These are phyloP conservation scores for Thereva unica DNA, from an alignment of 2,888 invertebrate genomes.

Conservation along the genomic window DNA sequence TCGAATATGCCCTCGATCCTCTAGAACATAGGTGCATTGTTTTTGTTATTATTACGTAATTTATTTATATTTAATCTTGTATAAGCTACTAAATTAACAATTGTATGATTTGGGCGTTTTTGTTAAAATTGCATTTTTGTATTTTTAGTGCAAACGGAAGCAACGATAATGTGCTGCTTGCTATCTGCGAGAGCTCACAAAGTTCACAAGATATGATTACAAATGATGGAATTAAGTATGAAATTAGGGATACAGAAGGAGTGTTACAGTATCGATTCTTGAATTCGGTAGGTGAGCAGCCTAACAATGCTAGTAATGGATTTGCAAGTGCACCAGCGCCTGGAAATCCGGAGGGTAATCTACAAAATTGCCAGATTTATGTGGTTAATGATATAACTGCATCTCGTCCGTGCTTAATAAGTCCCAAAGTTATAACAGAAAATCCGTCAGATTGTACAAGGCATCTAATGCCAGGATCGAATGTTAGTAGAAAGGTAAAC, in stretches of 20 bases:
- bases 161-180: conserved; percentile 45
- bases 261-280: conserved; percentile 30
- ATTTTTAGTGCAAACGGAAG: conserved; percentile 10
- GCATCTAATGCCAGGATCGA: conserved; percentile 11
- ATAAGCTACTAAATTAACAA: not conserved
- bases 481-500: conserved; percentile 22
- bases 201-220: conserved; percentile 48
- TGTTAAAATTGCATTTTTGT: not conserved
- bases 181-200: conserved; percentile 51
- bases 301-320: conserved; percentile 16
- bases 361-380: conserved; percentile 33
- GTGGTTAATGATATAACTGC: conserved; percentile 31
- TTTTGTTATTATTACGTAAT: conserved; percentile 21
- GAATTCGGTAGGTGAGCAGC: conserved; percentile 3
- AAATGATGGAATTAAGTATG: conserved; percentile 21
- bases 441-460: conserved; percentile 1
- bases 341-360: conserved; percentile 1
- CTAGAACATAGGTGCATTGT: conserved; percentile 22
- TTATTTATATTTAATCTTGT: conserved; percentile 2
- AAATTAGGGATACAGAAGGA: conserved; percentile 22
- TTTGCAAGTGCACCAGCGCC: not conserved
- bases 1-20: conserved; percentile 23
- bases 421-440: conserved; percentile 19
- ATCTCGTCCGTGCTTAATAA: conserved; percentile 31
- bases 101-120: not conserved